Evolutionary conservation across 1,140 invertebrate genomes (phyloP).

Genomic region (Listronotus bonariensis): DNA sequence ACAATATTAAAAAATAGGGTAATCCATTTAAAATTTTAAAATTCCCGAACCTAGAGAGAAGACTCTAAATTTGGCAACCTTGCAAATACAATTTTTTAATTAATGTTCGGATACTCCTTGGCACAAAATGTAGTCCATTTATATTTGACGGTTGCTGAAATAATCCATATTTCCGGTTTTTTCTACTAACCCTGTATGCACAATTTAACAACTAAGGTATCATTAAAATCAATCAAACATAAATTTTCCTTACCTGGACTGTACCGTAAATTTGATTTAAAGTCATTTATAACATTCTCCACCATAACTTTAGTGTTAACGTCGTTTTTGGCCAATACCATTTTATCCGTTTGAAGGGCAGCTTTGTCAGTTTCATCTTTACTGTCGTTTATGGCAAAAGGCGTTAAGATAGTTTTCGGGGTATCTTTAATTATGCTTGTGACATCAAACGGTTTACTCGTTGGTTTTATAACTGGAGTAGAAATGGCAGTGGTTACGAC

Average conservation of each 20-base stretch:
- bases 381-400: slow-evolving; percentile 22
- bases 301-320: slow-evolving; percentile 37
- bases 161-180: too few relatives aligned
- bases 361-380: slow-evolving; percentile 49
- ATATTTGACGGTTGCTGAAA: too few relatives aligned
- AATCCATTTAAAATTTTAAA: too few relatives aligned
- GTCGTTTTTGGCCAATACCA: slow-evolving; percentile 49
- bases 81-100: too few relatives aligned
- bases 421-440: slow-evolving; percentile 51
- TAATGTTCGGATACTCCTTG: too few relatives aligned
- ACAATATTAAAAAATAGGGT: too few relatives aligned
- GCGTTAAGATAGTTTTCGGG: slow-evolving; percentile 40
- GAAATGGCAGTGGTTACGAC: slow-evolving; percentile 3
- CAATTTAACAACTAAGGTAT: background rate
- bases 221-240: background rate
- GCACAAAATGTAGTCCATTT: too few relatives aligned
- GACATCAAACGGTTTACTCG: slow-evolving; percentile 45
- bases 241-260: slow-evolving; percentile 43
- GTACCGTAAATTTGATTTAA: slow-evolving; percentile 45
- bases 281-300: slow-evolving; percentile 5
- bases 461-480: slow-evolving; percentile 10
- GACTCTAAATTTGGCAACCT: too few relatives aligned
- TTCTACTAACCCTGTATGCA: too few relatives aligned
- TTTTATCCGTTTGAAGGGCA: slow-evolving; percentile 12
- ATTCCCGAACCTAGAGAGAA: too few relatives aligned